Evolutionary conservation across 2,113 vertebrate species (phyloP).

Genomic region (Lipophrys pholis): DNA sequence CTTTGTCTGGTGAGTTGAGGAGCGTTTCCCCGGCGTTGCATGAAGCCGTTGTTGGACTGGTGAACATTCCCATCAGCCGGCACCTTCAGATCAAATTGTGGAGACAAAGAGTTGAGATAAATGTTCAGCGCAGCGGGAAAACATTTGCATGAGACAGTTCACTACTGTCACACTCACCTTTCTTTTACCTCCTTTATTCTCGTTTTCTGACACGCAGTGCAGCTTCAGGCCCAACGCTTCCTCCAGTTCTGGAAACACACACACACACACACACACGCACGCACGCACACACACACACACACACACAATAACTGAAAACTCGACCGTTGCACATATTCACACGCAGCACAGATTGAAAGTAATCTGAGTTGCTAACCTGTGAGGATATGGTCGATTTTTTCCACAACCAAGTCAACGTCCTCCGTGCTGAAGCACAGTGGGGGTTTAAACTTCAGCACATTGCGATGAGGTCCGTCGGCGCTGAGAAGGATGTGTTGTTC

Average conservation of each 20-base stretch:
- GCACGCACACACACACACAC: not conserved
- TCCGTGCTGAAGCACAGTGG: conserved; percentile 93
- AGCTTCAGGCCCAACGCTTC: conserved; percentile 69
- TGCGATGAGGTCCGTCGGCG: conserved; percentile 93
- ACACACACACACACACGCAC: not conserved
- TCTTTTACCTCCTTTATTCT: conserved; percentile 73
- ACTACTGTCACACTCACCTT: conserved; percentile 77
- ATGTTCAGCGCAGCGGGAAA: too few species aligned
- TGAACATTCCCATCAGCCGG: conserved; percentile 60
- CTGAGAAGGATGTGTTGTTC: conserved; percentile 90
- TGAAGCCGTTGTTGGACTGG: conserved; percentile 11
- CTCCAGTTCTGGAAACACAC: conserved; percentile 86
- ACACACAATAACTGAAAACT: not conserved
- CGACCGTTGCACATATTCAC: not conserved
- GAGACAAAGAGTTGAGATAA: conserved; percentile 1
- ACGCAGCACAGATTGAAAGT: not conserved
- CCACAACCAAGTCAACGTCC: conserved; percentile 88
- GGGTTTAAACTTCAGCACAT: conserved; percentile 96
- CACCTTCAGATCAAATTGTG: conserved; percentile 44
- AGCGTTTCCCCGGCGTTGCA: conserved; percentile 70
- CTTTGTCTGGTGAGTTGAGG: conserved; percentile 57
- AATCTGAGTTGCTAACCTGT: conserved; percentile 85
- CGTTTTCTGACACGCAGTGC: conserved; percentile 5
- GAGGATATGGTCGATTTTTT: conserved; percentile 88
- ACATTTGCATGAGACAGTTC: too few species aligned